Evolutionary conservation across 2,113 vertebrate species (phyloP).

Genomic region (Glaucidium brasilianum): DNA sequence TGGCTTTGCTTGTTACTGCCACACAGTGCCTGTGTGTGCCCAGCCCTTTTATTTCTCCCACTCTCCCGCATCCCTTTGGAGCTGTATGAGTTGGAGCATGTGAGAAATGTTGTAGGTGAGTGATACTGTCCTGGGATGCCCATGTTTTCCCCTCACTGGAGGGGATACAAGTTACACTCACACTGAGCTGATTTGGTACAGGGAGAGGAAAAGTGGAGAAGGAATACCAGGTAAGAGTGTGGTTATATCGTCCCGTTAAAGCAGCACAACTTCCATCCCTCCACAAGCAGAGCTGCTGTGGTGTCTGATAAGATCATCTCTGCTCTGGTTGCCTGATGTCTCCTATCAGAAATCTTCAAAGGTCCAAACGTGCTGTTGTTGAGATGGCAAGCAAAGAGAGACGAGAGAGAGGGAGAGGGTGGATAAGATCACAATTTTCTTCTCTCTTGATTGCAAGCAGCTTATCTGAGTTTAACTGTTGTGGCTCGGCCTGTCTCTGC

Average conservation of each 20-base stretch:
- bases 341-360: conserved; percentile 70
- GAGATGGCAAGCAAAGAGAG: conserved; percentile 57
- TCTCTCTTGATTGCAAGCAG: conserved; percentile 71
- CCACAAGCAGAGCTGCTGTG: neutral
- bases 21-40: neutral
- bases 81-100: neutral
- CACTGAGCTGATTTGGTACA: neutral
- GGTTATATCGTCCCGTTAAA: neutral
- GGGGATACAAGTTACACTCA: neutral
- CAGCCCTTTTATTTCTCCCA: neutral
- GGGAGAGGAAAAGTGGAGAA: neutral
- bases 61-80: neutral
- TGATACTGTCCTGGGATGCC: neutral
- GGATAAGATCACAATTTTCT: conserved; percentile 76
- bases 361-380: conserved; percentile 62
- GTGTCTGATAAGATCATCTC: conserved; percentile 65
- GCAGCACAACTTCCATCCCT: conserved; percentile 22
- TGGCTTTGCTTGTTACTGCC: neutral
- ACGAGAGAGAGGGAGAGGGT: conserved; percentile 42
- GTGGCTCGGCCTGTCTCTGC: conserved; percentile 61
- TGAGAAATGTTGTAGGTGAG: neutral
- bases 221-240: neutral
- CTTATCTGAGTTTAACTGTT: conserved; percentile 72
- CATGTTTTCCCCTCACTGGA: neutral
- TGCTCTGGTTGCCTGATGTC: conserved; percentile 59